These are phyloP conservation scores for Diorhabda elongata DNA, from an alignment of 1,140 invertebrate genomes.

Conservation along the genomic window DNA sequence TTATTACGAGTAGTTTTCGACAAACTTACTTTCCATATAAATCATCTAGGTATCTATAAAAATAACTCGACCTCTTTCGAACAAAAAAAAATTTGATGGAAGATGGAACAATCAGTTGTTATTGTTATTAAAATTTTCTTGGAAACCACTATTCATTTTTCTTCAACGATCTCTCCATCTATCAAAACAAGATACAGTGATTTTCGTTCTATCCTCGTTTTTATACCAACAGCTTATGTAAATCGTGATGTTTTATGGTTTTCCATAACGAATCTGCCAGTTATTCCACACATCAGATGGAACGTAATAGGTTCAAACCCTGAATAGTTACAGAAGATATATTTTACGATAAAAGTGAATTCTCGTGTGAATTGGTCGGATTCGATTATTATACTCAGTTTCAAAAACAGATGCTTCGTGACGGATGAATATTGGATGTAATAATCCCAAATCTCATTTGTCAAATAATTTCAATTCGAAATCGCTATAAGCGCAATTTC, in stretches of 20 bases:
- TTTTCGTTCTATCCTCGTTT: not conserved
- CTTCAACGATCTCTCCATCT: not conserved
- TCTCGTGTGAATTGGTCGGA: not conserved
- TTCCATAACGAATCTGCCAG: not conserved
- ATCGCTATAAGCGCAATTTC: no score
- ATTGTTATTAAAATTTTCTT: not conserved
- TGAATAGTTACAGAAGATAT: not conserved
- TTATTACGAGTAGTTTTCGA: no score
- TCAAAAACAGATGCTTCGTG: constrained; percentile 26
- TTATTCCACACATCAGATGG: not conserved
- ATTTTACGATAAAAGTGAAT: constrained; percentile 7
- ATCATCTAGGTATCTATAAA: no score
- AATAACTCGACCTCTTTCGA: no score
- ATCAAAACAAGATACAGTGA: not conserved
- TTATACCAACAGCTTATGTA: not conserved
- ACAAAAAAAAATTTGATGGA: not conserved
- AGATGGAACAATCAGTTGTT: not conserved
- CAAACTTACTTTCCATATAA: no score
- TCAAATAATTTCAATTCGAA: no score
- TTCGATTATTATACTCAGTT: constrained; percentile 14
- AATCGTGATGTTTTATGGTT: constrained; percentile 1
- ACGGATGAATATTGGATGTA: constrained; percentile 35
- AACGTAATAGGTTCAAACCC: not conserved
- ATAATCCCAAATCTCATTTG: constrained; percentile 22
- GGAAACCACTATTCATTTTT: not conserved